These are phyloP conservation scores for Anodontia alba DNA, from an alignment of 2,888 invertebrate species.

Conservation along the genomic window DNA sequence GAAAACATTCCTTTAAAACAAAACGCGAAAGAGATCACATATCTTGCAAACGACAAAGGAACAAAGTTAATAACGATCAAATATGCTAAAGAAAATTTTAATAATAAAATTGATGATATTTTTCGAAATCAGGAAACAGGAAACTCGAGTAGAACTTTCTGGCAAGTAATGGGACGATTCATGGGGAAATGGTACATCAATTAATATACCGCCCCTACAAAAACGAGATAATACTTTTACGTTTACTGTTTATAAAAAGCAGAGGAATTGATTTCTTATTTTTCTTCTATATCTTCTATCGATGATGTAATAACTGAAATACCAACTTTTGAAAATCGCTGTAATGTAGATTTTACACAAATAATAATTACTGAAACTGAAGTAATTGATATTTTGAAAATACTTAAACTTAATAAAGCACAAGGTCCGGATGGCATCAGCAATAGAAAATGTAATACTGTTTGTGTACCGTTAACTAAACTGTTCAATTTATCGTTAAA, in stretches of 20 bases:
- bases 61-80: constrained; percentile 1
- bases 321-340: background rate
- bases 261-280: background rate
- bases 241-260: background rate
- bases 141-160: background rate
- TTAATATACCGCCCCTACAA: background rate
- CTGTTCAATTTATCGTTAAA: background rate
- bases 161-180: constrained; percentile 6
- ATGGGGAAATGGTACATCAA: background rate
- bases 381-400: background rate
- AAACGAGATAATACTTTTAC: background rate
- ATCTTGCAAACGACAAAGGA: background rate
- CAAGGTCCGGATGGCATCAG: constrained; percentile 13
- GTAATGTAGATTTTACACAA: background rate
- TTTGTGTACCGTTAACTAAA: background rate
- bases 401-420: constrained; percentile 11
- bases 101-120: background rate
- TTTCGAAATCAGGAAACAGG: background rate
- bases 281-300: background rate
- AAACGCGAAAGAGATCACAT: background rate
- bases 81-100: constrained; percentile 14
- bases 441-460: background rate
- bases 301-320: background rate
- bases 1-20: background rate
- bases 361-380: background rate